A percentile compares a stretch with the other conserved stretches of the same genome.
Conservation (phyloP, 2,113 vertebrate species). For the Apeltes quadracus region DNA sequence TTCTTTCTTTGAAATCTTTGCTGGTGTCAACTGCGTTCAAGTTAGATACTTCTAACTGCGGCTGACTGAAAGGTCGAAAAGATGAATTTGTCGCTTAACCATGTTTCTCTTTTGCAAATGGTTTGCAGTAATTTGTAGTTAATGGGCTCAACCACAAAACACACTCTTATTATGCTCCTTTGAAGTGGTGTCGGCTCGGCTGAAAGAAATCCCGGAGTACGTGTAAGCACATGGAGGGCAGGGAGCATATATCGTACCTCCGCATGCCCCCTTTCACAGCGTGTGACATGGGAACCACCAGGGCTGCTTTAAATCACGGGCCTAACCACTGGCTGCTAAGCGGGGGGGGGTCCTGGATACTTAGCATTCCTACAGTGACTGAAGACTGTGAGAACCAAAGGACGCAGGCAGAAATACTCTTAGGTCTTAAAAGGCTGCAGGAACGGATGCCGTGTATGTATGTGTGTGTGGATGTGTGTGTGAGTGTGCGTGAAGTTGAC, state of each 20-base stretch:
- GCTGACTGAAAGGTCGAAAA: conserved; percentile 10
- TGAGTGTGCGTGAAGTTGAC: neutral
- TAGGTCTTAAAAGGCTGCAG: conserved; percentile 46
- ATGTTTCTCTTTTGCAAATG: conserved; percentile 6
- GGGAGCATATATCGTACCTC: conserved; percentile 37
- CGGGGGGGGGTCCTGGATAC: conserved; percentile 62
- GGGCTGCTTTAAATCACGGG: conserved; percentile 69
- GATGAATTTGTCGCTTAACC: neutral
- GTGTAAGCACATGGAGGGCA: conserved; percentile 31
- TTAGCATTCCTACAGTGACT: conserved; percentile 72
- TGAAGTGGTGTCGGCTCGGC: conserved; percentile 23
- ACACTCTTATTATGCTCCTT: neutral
- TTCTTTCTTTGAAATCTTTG: neutral
- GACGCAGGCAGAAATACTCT: conserved; percentile 61
- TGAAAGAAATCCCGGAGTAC: conserved; percentile 18
- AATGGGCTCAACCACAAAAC: conserved; percentile 27
- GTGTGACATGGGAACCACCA: conserved; percentile 73
- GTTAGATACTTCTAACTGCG: neutral
- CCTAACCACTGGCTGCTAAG: conserved; percentile 62
- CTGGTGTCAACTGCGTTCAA: neutral
- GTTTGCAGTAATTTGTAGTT: conserved; percentile 13
- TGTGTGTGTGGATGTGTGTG: conserved; percentile 18
- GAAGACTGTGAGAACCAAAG: conserved; percentile 74
- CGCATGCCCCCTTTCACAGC: conserved; percentile 56
- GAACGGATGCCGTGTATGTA: conserved; percentile 2